These are phyloP conservation scores for Ecliptopera silaceata DNA, from an alignment of 2,888 invertebrate genomes.

Conservation along the genomic window DNA sequence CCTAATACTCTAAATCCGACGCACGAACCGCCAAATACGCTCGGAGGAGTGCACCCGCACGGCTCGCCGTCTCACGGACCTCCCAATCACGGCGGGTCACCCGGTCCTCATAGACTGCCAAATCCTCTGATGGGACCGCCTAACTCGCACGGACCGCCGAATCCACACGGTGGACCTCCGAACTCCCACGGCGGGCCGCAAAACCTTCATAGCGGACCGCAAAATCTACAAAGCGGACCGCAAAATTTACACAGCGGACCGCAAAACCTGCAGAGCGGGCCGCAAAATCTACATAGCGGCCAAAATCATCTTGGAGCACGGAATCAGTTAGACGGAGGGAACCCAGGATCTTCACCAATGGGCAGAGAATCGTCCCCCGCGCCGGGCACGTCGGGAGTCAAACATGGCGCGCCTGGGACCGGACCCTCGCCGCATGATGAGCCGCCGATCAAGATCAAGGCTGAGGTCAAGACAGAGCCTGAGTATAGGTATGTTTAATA, in stretches of 20 bases:
- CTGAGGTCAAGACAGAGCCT: constrained; percentile 77
- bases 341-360: constrained; percentile 3
- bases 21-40: constrained; percentile 12
- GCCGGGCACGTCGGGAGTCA: constrained; percentile 23
- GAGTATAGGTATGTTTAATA: constrained; percentile 58
- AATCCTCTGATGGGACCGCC: constrained; percentile 1
- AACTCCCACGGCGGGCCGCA: not conserved
- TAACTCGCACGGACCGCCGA: not conserved
- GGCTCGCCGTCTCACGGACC: not conserved
- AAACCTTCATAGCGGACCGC: not conserved
- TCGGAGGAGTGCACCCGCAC: not conserved
- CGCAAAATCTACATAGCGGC: not conserved
- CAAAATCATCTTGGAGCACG: not conserved
- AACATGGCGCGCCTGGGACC: constrained; percentile 28
- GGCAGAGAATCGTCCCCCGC: constrained; percentile 22
- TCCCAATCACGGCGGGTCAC: constrained; percentile 15
- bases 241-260: not conserved
- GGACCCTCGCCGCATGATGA: constrained; percentile 34
- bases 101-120: constrained; percentile 11
- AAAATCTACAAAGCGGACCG: not conserved
- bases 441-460: constrained; percentile 64
- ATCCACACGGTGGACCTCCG: not conserved
- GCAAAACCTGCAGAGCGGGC: not conserved
- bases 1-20: not conserved
- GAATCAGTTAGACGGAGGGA: not conserved